phyloP scores from a whole-genome alignment of 2,797 vertebrate genomes.

The Discoglossus pictus region DNA sequence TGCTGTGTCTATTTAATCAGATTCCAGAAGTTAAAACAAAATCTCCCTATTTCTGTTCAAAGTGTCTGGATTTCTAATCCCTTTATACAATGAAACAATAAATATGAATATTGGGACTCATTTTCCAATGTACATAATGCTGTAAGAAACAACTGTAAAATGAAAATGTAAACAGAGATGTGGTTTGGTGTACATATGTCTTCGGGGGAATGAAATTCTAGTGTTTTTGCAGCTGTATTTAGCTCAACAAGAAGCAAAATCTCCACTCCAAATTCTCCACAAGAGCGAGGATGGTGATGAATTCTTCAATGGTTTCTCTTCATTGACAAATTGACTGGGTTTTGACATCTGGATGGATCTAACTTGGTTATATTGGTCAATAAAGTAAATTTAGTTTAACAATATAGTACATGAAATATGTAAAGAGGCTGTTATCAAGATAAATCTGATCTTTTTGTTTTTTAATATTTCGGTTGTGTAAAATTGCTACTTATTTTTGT shows the following conservation, averaged over 20 bases:
- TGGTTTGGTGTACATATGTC: slow-evolving; percentile 51
- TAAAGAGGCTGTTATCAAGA: too few relatives aligned
- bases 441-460: too few relatives aligned
- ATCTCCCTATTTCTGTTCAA: slow-evolving; percentile 57
- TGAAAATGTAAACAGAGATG: slow-evolving; percentile 39
- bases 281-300: too few relatives aligned
- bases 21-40: too few relatives aligned
- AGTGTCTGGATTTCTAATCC: slow-evolving; percentile 71
- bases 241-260: slow-evolving; percentile 8
- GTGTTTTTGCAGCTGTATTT: slow-evolving; percentile 36
- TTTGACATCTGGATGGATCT: slow-evolving; percentile 8
- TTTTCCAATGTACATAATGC: slow-evolving; percentile 64
- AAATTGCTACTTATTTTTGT: too few relatives aligned
- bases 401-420: too few relatives aligned
- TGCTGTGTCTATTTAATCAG: too few relatives aligned
- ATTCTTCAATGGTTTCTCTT: slow-evolving; percentile 1
- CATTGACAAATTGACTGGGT: neutral
- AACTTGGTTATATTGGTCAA: slow-evolving; percentile 4
- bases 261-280: too few relatives aligned
- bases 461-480: too few relatives aligned
- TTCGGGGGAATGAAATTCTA: neutral
- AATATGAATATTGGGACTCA: slow-evolving; percentile 62
- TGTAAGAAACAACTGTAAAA: slow-evolving; percentile 59
- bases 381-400: too few relatives aligned
- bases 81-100: slow-evolving; percentile 50